Evolutionary conservation across 2,797 vertebrate genomes (phyloP).

Genomic region (Phalanger gymnotis): DNA sequence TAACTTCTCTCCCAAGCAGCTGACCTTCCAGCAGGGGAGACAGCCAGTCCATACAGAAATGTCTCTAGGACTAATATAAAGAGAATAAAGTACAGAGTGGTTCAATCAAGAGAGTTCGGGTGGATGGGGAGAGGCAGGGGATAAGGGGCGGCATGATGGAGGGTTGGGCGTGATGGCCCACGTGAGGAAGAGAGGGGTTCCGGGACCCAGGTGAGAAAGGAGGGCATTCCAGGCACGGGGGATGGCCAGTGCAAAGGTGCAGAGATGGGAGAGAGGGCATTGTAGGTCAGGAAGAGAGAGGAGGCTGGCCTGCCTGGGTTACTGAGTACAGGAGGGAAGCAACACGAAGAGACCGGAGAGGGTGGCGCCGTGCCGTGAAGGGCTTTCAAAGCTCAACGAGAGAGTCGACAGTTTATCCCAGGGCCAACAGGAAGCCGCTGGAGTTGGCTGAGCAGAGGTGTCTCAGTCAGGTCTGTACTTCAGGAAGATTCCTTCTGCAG

Average conservation of each 20-base stretch:
- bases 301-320: neutral
- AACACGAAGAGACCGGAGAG: no score
- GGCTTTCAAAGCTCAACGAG: neutral
- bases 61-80: neutral
- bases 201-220: no score
- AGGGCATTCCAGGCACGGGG: neutral
- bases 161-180: no score
- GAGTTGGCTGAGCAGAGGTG: neutral
- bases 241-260: neutral
- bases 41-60: neutral
- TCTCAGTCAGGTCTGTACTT: no score
- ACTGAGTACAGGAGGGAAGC: neutral
- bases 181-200: no score
- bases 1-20: neutral
- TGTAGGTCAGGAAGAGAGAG: neutral
- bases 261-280: neutral
- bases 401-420: neutral
- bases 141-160: neutral
- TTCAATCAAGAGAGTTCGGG: neutral
- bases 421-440: neutral
- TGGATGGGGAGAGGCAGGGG: neutral
- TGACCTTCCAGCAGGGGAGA: neutral
- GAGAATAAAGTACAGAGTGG: neutral
- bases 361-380: no score
- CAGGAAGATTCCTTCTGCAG: neutral